Percentiles rank a stretch among this genome's conserved stretches.
phyloP scores from a whole-genome alignment of 1,140 invertebrate genomes.

The Eriosoma lanigerum region DNA sequence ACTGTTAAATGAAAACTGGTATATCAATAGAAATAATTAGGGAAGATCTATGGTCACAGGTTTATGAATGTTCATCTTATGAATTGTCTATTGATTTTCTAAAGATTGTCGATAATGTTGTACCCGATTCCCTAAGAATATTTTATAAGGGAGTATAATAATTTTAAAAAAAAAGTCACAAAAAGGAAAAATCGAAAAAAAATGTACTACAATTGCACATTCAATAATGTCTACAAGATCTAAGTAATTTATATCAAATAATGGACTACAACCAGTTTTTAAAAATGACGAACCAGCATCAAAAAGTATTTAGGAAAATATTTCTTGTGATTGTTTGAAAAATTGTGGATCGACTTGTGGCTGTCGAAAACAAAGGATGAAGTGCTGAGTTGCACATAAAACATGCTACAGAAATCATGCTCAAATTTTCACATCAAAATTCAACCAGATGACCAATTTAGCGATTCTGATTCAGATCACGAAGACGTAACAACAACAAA shows the following conservation, averaged over 20 bases:
- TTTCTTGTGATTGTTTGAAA: constrained; percentile 25
- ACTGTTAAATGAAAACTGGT: constrained; percentile 10
- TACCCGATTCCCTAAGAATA: constrained; percentile 7
- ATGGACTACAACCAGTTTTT: constrained; percentile 2
- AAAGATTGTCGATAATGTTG: neutral
- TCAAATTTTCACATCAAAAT: neutral
- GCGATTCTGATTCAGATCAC: neutral
- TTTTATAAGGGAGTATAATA: neutral
- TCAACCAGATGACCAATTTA: constrained; percentile 10
- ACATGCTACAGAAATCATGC: constrained; percentile 5
- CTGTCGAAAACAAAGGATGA: constrained; percentile 14
- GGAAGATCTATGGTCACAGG: constrained; percentile 2
- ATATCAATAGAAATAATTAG: constrained; percentile 3
- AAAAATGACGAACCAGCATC: constrained; percentile 14
- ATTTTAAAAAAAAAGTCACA: neutral
- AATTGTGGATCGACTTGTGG: constrained; percentile 17
- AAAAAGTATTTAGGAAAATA: constrained; percentile 29
- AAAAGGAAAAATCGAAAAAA: neutral
- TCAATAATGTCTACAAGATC: constrained; percentile 1
- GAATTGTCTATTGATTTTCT: constrained; percentile 5
- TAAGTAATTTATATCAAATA: neutral
- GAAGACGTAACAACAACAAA: constrained; percentile 11
- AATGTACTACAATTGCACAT: constrained; percentile 3
- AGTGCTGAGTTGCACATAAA: constrained; percentile 1
- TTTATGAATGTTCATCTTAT: constrained; percentile 2